Evolutionary conservation across 2,113 vertebrate genomes (phyloP).

Genomic region (Pterophyllum scalare): DNA sequence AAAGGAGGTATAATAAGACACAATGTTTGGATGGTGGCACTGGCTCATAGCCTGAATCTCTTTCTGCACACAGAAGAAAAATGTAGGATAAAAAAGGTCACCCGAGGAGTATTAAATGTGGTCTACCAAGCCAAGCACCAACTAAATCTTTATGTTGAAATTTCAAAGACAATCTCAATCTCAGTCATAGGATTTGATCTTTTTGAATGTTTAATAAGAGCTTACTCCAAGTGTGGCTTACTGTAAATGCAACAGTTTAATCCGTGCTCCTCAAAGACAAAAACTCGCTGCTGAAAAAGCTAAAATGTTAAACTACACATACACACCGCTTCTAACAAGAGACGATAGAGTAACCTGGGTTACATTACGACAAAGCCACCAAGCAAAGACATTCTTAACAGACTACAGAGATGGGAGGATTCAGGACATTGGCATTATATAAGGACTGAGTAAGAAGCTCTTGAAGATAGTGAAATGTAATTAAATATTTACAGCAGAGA

Average conservation of each 20-base stretch:
- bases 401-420: conserved; percentile 11
- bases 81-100: conserved; percentile 5
- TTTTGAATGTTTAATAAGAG: not conserved
- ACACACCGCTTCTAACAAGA: conserved; percentile 11
- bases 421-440: conserved; percentile 5
- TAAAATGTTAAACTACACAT: conserved; percentile 12
- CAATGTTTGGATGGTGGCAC: conserved; percentile 96
- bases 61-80: conserved; percentile 84
- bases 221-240: not conserved
- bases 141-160: not conserved
- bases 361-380: conserved; percentile 44
- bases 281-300: not conserved
- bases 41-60: conserved; percentile 99
- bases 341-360: conserved; percentile 38
- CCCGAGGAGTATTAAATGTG: not conserved
- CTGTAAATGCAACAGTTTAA: not conserved
- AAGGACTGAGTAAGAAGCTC: not conserved
- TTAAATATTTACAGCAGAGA: not conserved
- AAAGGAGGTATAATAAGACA: conserved; percentile 97
- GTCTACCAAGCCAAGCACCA: not conserved
- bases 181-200: not conserved
- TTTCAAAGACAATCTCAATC: not conserved
- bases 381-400: conserved; percentile 38
- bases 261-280: not conserved
- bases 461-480: not conserved